Conservation (phyloP, 1,140 invertebrate genomes). For the Nasonia longicornis region DNA sequence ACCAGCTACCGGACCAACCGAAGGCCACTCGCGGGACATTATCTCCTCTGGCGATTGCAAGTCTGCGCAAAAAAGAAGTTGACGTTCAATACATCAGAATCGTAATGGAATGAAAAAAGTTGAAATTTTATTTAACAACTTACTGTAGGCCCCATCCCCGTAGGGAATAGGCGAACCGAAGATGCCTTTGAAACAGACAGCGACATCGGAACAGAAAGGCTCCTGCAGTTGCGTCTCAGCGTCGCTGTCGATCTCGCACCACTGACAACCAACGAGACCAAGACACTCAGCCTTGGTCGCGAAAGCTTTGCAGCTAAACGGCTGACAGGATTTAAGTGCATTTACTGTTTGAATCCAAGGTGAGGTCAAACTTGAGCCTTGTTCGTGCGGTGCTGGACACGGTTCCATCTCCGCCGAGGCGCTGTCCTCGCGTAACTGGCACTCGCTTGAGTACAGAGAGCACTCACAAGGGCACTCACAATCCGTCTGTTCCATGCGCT, state of each 20-base stretch:
- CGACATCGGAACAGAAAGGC: constrained; percentile 84
- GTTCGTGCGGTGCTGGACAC: constrained; percentile 62
- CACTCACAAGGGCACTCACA: constrained; percentile 97
- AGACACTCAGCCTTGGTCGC: constrained; percentile 81
- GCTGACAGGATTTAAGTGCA: constrained; percentile 74
- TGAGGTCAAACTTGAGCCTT: constrained; percentile 57
- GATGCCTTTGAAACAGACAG: constrained; percentile 87
- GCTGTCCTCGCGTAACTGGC: constrained; percentile 51
- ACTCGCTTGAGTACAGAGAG: constrained; percentile 76
- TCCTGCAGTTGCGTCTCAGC: constrained; percentile 75
- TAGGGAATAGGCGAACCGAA: constrained; percentile 86
- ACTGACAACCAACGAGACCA: constrained; percentile 89
- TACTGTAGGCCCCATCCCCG: constrained; percentile 76
- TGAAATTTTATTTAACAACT: constrained; percentile 40
- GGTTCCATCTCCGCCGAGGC: constrained; percentile 54
- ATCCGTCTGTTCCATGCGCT: constrained; percentile 93
- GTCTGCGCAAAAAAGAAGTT: constrained; percentile 54
- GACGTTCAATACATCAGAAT: background rate
- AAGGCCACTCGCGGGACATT: constrained; percentile 69
- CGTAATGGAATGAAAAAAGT: background rate
- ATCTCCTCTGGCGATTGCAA: constrained; percentile 67
- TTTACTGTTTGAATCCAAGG: constrained; percentile 60
- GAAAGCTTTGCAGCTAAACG: constrained; percentile 85
- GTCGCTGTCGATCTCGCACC: constrained; percentile 87
- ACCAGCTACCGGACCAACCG: constrained; percentile 75